Percentiles rank a stretch among this genome's conserved stretches.
phyloP scores from a whole-genome alignment of 2,888 invertebrate species.

The Ectemnius continuus region DNA sequence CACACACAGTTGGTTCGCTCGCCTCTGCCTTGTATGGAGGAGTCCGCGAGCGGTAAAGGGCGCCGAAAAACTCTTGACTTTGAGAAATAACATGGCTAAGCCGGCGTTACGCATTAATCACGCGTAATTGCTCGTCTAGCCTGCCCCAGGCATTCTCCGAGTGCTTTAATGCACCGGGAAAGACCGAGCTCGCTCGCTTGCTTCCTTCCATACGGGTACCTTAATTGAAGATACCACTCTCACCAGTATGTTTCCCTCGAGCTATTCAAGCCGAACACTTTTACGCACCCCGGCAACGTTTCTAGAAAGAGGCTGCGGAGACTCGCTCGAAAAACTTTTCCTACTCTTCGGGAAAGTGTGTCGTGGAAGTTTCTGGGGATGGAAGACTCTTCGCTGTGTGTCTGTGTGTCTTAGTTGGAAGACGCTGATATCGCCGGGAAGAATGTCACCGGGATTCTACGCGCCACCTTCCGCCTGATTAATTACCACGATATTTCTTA shows the following conservation, averaged over 20 bases:
- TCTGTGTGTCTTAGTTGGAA: neutral
- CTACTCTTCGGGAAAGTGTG: no score
- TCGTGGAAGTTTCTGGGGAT: slow-evolving; percentile 23
- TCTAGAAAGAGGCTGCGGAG: no score
- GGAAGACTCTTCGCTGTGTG: slow-evolving; percentile 16
- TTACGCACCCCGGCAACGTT: no score
- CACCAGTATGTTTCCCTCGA: no score
- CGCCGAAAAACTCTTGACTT: slow-evolving; percentile 13
- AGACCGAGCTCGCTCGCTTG: no score
- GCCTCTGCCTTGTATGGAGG: neutral
- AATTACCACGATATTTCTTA: slow-evolving; percentile 33
- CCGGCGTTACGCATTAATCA: slow-evolving; percentile 18
- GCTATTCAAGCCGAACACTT: no score
- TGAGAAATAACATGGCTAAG: slow-evolving; percentile 24
- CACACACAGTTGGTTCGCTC: no score
- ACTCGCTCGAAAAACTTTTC: no score
- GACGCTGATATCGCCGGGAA: neutral
- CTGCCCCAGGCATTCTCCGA: neutral
- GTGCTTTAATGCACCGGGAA: slow-evolving; percentile 8
- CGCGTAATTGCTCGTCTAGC: slow-evolving; percentile 13
- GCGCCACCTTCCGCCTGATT: slow-evolving; percentile 19
- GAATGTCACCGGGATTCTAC: slow-evolving; percentile 12
- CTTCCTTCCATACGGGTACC: no score
- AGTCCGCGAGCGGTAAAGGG: neutral
- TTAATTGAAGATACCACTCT: no score